phyloP scores from a whole-genome alignment of 2,797 vertebrate species.

The Poeciliopsis turneri region DNA sequence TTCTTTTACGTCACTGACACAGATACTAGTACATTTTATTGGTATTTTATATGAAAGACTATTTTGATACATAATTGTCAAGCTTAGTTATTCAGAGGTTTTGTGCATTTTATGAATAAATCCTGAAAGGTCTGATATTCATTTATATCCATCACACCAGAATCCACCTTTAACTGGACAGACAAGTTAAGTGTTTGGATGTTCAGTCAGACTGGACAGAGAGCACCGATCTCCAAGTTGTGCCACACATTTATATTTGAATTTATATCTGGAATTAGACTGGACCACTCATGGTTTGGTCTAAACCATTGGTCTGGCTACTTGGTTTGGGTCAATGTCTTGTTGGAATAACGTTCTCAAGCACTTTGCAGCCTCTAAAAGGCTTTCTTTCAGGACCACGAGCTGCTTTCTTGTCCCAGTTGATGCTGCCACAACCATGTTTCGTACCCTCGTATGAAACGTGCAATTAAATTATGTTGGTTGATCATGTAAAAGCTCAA shows the following conservation, averaged over 20 bases:
- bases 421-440: neutral
- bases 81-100: neutral
- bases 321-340: neutral
- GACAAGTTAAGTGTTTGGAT: neutral
- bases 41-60: neutral
- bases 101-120: neutral
- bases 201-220: neutral
- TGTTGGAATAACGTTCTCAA: neutral
- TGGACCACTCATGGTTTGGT: neutral
- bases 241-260: neutral
- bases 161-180: neutral
- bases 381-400: neutral
- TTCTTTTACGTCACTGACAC: neutral
- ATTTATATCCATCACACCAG: neutral
- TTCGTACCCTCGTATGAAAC: neutral
- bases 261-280: neutral
- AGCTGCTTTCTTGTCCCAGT: neutral
- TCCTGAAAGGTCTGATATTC: neutral
- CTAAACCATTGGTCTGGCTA: neutral
- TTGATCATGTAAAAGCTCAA: neutral
- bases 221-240: neutral
- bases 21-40: neutral
- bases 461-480: neutral
- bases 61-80: neutral
- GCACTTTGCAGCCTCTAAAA: neutral